Conservation (phyloP, 2,888 invertebrate species). For the Xylocampa areola region DNA sequence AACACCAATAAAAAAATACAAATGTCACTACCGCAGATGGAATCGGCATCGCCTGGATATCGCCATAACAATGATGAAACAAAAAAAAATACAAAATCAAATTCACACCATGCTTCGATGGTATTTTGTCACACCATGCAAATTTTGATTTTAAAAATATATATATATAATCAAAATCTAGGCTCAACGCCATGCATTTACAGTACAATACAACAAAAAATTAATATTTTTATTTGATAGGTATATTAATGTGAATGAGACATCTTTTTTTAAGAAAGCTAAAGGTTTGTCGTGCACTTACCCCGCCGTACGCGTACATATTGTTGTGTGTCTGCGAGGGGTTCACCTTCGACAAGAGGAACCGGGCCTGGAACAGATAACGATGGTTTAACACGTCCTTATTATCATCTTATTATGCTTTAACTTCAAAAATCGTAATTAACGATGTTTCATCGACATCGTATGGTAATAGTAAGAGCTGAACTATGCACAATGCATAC, state of each 20-base stretch:
- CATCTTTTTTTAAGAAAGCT: slow-evolving; percentile 16
- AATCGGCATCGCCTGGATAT: slow-evolving; percentile 91
- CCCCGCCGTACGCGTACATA: slow-evolving; percentile 98
- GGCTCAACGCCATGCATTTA: slow-evolving; percentile 54
- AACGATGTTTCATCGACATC: too few species aligned
- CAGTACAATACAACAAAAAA: slow-evolving; percentile 17
- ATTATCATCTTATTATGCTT: too few species aligned
- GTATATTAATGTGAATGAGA: slow-evolving; percentile 10
- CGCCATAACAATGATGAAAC: slow-evolving; percentile 87
- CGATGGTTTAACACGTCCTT: slow-evolving; percentile 5
- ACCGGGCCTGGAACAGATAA: slow-evolving; percentile 93
- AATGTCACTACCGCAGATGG: slow-evolving; percentile 92
- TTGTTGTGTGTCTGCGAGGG: slow-evolving; percentile 99
- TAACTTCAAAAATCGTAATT: too few species aligned
- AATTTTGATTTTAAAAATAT: slow-evolving; percentile 32
- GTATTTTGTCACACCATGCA: slow-evolving; percentile 64
- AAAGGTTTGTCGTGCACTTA: slow-evolving; percentile 84
- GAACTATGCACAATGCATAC: too few species aligned
- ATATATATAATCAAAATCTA: slow-evolving; percentile 15
- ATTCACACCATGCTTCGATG: slow-evolving; percentile 81
- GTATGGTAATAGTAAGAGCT: too few species aligned
- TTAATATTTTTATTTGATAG: slow-evolving; percentile 30
- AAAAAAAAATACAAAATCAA: slow-evolving; percentile 82
- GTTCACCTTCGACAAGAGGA: slow-evolving; percentile 99
- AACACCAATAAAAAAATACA: slow-evolving; percentile 79